Percentiles rank a stretch among this genome's conserved stretches.
Conservation (phyloP, 2,797 vertebrate species). For the Sebastes diploproa region DNA sequence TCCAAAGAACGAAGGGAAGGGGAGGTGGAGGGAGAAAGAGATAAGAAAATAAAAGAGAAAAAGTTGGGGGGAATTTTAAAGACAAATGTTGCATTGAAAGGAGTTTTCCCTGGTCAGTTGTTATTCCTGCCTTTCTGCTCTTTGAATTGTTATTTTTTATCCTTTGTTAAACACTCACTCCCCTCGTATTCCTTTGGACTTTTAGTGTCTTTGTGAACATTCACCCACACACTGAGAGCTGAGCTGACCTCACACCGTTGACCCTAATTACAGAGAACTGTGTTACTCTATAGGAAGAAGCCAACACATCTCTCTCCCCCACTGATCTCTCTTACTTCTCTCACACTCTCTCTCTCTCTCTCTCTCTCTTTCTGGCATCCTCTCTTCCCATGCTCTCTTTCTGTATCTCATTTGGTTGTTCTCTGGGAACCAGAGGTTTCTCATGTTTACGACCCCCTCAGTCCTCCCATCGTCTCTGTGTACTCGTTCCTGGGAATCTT, state of each 20-base stretch:
- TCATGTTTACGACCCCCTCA: background rate
- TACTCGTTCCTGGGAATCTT: background rate
- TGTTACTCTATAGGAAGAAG: slow-evolving; percentile 24
- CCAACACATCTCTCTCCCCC: slow-evolving; percentile 10
- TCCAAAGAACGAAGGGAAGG: background rate
- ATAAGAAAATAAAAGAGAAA: slow-evolving; percentile 7
- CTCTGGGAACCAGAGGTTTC: slow-evolving; percentile 1
- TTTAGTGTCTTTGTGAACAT: slow-evolving; percentile 14
- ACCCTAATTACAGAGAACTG: slow-evolving; percentile 53
- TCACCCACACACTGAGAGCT: slow-evolving; percentile 39
- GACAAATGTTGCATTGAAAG: background rate
- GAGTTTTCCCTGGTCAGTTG: background rate
- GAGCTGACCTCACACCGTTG: slow-evolving; percentile 41
- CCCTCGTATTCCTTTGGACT: background rate
- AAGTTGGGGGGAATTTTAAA: background rate
- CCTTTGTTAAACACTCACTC: background rate
- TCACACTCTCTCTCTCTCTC: background rate
- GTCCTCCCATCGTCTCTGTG: background rate
- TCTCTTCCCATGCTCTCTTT: background rate
- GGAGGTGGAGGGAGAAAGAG: background rate
- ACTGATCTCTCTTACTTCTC: background rate
- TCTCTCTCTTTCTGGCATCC: background rate
- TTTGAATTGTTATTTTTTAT: slow-evolving; percentile 26
- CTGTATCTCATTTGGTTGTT: background rate
- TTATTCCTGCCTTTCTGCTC: background rate